A percentile compares a stretch with the other conserved stretches of the same genome.
phyloP scores from a whole-genome alignment of 2,888 invertebrate genomes.

The Ariolimax columbianus region DNA sequence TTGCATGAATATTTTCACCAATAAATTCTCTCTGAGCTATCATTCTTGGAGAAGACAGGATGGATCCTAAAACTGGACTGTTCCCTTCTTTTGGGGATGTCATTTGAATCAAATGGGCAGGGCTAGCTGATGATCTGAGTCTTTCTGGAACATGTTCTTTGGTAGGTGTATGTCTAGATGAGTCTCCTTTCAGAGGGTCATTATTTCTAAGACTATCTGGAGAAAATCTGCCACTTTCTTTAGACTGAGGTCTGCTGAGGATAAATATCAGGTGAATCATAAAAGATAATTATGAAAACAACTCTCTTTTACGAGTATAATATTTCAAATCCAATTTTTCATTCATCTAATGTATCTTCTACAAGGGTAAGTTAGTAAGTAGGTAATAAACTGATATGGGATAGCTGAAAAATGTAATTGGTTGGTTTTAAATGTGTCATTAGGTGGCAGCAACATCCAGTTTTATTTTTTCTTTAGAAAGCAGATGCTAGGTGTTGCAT shows the following conservation, averaged over 20 bases:
- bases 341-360: too few species aligned
- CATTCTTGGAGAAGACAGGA: slow-evolving; percentile 47
- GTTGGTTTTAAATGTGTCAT: too few species aligned
- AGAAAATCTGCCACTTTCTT: slow-evolving; percentile 40
- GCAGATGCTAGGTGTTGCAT: too few species aligned
- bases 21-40: slow-evolving; percentile 57
- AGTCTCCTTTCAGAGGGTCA: not conserved
- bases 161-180: slow-evolving; percentile 3
- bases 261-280: not conserved
- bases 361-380: too few species aligned
- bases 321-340: too few species aligned
- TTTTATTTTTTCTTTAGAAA: too few species aligned
- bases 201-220: slow-evolving; percentile 26
- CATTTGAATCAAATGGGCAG: not conserved
- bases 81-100: slow-evolving; percentile 1
- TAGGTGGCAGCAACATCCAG: too few species aligned
- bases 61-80: slow-evolving; percentile 32
- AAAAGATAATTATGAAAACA: not conserved
- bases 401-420: too few species aligned
- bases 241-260: slow-evolving; percentile 22
- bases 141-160: not conserved
- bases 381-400: too few species aligned
- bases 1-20: slow-evolving; percentile 55
- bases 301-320: too few species aligned
- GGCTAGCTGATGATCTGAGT: slow-evolving; percentile 12